Evolutionary conservation across 1,140 invertebrate species (phyloP), one percentile per base, ranked within the genome.

Genomic region (Drosophila biarmipes): DNA sequence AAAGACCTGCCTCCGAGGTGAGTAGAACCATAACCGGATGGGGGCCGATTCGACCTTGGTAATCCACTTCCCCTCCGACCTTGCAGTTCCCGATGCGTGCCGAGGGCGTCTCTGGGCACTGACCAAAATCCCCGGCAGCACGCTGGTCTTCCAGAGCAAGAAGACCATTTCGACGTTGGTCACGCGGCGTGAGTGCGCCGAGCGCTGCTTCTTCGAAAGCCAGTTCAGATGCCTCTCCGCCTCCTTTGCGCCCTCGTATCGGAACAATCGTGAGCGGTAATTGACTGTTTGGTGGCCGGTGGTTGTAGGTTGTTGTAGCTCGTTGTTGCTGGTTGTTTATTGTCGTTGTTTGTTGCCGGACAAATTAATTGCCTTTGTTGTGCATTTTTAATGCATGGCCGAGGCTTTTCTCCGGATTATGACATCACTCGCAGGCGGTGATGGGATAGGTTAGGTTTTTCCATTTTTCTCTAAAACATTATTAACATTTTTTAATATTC

Each of bases 41-140:
- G 43, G 48, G 80, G 68, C 61, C 29, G 38, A 1, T 0, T 19
- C n/a, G 40, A 59, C 63, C 73, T 45, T 78, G 48, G 10, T 10
- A 21, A 19, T 40, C 46, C 57, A 17, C 11, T 31, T 49, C 51
- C 35, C 24, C 35, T 34, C 19, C 43, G 24, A 4, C 58, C 59
- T 80, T 80, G 40, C 69, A 92, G 91, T 92, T 54, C 91, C 91
- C 52, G 90, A 90, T 19, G 73, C 67, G 67, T 92, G 91, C 52
- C 90, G 86, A 56, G 78, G 69, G 45, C 93, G 92, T 61, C 72
- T 90, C 24, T 93, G 93, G 93, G 82, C 91, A 40, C 91, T 93
- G 52, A 93, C 93, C 72, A 91, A 92, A 79, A 92, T 93, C 58
- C 92, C 93, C 52, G 93, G 93, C 54, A 92, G 92, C 49, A 93